phyloP scores from a whole-genome alignment of 2,797 vertebrate species.

The Alca torda region DNA sequence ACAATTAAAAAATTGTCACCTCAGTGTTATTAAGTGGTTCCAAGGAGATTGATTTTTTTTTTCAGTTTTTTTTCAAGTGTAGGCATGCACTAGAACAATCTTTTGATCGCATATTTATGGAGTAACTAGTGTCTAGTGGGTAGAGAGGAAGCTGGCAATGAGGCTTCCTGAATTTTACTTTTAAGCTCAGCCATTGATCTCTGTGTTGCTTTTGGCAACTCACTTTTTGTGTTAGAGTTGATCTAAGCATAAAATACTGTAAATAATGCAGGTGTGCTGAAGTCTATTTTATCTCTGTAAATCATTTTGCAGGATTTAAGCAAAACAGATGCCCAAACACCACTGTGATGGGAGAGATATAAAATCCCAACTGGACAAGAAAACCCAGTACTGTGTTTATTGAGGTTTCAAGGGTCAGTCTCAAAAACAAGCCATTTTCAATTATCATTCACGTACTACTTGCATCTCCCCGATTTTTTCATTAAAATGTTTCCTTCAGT shows the following conservation, averaged over 20 bases:
- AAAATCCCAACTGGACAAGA: background rate
- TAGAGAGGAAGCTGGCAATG: background rate
- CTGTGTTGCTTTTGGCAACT: background rate
- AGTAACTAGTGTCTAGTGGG: background rate
- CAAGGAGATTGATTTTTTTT: background rate
- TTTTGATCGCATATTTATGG: constrained; percentile 26
- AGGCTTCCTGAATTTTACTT: background rate
- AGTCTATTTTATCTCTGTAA: background rate
- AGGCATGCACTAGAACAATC: background rate
- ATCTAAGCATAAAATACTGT: background rate
- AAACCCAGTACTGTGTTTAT: background rate
- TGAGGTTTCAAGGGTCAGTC: background rate
- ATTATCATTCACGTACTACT: background rate
- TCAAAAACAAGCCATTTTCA: constrained; percentile 36
- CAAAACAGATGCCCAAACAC: background rate
- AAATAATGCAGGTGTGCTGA: background rate
- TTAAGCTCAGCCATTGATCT: background rate
- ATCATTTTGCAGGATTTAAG: background rate
- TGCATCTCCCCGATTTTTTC: background rate
- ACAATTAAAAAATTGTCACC: constrained; percentile 31
- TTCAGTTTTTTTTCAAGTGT: background rate
- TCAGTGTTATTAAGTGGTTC: background rate
- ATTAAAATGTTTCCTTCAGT: background rate
- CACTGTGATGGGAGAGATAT: background rate
- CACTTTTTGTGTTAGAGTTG: background rate